Conservation (phyloP, 37 sponge, comb jelly and placozoan genomes). For the Bolinopsis microptera region DNA sequence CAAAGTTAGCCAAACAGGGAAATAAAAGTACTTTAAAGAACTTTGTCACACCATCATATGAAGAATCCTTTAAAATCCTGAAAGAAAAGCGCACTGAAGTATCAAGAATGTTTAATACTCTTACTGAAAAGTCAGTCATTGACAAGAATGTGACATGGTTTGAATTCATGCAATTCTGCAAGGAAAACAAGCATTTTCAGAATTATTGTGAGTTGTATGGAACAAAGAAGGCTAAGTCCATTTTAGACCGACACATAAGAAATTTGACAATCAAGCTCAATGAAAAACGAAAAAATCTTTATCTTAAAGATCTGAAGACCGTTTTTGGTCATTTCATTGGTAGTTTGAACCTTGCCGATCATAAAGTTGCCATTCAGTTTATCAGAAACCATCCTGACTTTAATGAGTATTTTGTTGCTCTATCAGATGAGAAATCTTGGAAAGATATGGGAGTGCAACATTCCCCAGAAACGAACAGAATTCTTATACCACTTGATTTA, state of each 20-base stretch:
- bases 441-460: slow-evolving; percentile 20
- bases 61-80: background rate
- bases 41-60: background rate
- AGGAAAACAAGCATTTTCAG: slow-evolving; percentile 23
- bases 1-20: background rate
- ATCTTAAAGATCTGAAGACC: slow-evolving; percentile 17
- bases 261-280: background rate
- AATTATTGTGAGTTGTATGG: slow-evolving; percentile 54
- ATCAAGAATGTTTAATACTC: slow-evolving; percentile 49
- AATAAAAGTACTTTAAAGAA: background rate
- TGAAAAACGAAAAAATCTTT: slow-evolving; percentile 49
- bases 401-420: slow-evolving; percentile 18
- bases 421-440: slow-evolving; percentile 41
- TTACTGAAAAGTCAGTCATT: slow-evolving; percentile 17
- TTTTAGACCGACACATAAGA: slow-evolving; percentile 8
- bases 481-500: slow-evolving; percentile 22
- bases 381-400: slow-evolving; percentile 42
- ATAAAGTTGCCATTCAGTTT: background rate
- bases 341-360: background rate
- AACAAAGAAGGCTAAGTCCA: slow-evolving; percentile 21
- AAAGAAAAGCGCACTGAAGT: background rate
- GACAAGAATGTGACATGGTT: slow-evolving; percentile 46
- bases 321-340: slow-evolving; percentile 28
- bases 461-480: background rate
- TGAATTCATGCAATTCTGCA: slow-evolving; percentile 31